Evolutionary conservation across 2,797 vertebrate genomes (phyloP).

Genomic region (Coccyzus lansbergi): DNA sequence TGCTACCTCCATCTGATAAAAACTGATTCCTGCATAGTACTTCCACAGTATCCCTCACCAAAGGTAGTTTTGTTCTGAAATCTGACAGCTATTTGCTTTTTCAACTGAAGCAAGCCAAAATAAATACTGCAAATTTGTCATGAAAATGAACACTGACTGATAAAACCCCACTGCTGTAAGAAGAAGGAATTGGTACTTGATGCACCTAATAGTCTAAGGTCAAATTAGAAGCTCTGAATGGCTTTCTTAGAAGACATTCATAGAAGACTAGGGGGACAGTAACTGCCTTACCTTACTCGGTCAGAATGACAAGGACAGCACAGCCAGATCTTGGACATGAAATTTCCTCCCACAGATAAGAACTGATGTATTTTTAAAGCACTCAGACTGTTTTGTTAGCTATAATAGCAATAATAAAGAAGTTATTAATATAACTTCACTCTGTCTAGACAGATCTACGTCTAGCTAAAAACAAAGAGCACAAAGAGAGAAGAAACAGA

Average conservation of each 20-base stretch:
- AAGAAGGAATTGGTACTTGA: background rate
- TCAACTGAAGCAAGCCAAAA: conserved; percentile 23
- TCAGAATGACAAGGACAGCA: background rate
- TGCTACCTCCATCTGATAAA: background rate
- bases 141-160: background rate
- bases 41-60: background rate
- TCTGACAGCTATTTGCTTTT: conserved; percentile 4
- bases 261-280: background rate
- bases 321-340: conserved; percentile 16
- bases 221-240: background rate
- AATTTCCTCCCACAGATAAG: conserved; percentile 21
- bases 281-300: background rate
- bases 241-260: background rate
- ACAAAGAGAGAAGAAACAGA: conserved; percentile 22
- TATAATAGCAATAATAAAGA: conserved; percentile 23
- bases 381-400: conserved; percentile 31
- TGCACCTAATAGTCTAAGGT: background rate
- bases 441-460: conserved; percentile 49
- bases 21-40: background rate
- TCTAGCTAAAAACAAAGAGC: conserved; percentile 20
- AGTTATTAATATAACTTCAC: conserved; percentile 40
- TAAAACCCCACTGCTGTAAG: background rate
- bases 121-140: background rate
- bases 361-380: conserved; percentile 35
- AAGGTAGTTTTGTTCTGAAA: background rate